Evolutionary conservation across 2,888 invertebrate species (phyloP), one percentile per base, ranked within the genome.

Genomic region (Iphiclides podalirius): DNA sequence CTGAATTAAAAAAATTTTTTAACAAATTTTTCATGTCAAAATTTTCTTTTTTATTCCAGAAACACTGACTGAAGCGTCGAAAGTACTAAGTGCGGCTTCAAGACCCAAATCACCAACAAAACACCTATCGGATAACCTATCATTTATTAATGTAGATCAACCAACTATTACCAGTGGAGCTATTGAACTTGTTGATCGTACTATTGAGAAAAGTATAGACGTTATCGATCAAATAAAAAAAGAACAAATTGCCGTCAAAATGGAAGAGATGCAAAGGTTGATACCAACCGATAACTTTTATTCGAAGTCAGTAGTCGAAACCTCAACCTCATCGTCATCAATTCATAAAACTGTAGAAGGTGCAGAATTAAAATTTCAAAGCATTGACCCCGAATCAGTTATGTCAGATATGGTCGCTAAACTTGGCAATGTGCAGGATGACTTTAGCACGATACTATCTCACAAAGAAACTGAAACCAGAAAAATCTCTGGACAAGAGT

Each of bases 141-240:
- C 87, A 23, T 89, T 89, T 55, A 73, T 89, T 4, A 89, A 88
- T 57, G 84, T 89, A 20, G 86, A 88, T 54, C 89, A 90, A 59
- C 90, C 91, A 20, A 90, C 89, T 15, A 74, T 87, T 23, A 90
- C 90, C 0, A 90, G 77, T 43, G 90, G 90, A 53, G 90, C 90
- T 17, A 90, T 83, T 58, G 91, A 90, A 63, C 70, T 90, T 20
- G 90, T 90, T 8, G 90, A 91, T 63, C 74, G 87, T 28, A 80
- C 85, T 1, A 79, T 88, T 12, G 85, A 87, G 66, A 87, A 81
- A 53, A 86, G 86, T 44, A 77, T 83, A 31, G 75, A 76, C 38
- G 81, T 85, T 0, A 79, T 82, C 34, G 80, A 81, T 55, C 82
- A 88, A 71, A 83, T 83, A 20, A 81, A 84, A 52, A 73, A 79